A percentile compares a stretch with the other conserved stretches of the same genome.
phyloP scores from a whole-genome alignment of 2,888 invertebrate species.

The Therioaphis trifolii region DNA sequence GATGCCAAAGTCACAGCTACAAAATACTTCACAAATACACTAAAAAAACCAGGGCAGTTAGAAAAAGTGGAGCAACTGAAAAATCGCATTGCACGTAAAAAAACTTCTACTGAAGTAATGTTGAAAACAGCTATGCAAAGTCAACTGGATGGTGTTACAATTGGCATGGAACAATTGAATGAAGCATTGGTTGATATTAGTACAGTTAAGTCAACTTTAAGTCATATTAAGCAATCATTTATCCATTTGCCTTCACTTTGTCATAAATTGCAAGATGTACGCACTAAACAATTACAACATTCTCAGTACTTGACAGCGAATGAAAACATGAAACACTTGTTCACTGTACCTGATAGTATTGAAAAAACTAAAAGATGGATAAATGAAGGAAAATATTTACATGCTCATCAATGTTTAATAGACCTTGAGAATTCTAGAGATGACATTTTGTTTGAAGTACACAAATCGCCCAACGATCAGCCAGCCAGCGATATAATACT shows the following conservation, averaged over 20 bases:
- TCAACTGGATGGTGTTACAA: slow-evolving; percentile 94
- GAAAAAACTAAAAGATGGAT: slow-evolving; percentile 94
- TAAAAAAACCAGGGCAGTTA: slow-evolving; percentile 93
- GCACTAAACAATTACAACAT: slow-evolving; percentile 93
- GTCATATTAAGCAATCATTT: slow-evolving; percentile 81
- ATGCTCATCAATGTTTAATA: slow-evolving; percentile 94
- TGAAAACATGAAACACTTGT: slow-evolving; percentile 97
- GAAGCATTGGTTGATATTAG: slow-evolving; percentile 85
- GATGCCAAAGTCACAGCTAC: slow-evolving; percentile 82
- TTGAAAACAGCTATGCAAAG: slow-evolving; percentile 98
- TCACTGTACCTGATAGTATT: slow-evolving; percentile 96
- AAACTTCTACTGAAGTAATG: slow-evolving; percentile 93
- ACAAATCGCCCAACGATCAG: slow-evolving; percentile 87
- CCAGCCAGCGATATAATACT: slow-evolving; percentile 90
- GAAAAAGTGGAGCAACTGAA: slow-evolving; percentile 90
- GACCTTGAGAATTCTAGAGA: slow-evolving; percentile 97
- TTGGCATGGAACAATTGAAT: slow-evolving; percentile 90
- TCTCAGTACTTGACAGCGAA: slow-evolving; percentile 98
- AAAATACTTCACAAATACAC: slow-evolving; percentile 89
- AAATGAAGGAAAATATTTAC: slow-evolving; percentile 91
- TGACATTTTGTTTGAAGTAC: slow-evolving; percentile 92
- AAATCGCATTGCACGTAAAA: slow-evolving; percentile 79
- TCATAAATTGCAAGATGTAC: slow-evolving; percentile 83
- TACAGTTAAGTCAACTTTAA: slow-evolving; percentile 76
- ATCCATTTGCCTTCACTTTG: slow-evolving; percentile 82